These are phyloP conservation scores for Elaeidobius kamerunicus DNA, from an alignment of 2,888 invertebrate genomes.

Conservation along the genomic window DNA sequence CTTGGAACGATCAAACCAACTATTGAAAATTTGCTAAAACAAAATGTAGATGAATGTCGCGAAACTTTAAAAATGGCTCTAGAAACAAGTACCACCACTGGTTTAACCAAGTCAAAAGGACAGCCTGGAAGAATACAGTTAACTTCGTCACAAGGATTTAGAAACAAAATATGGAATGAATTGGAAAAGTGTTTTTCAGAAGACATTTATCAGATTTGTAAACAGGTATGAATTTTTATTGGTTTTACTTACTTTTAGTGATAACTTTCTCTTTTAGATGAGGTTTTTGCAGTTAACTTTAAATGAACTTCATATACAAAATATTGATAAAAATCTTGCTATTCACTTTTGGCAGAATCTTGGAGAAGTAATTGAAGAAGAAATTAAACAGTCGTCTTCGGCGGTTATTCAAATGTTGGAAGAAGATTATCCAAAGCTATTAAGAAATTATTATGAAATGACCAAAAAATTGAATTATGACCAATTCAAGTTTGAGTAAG, in stretches of 20 bases:
- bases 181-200: conserved; percentile 82
- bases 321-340: conserved; percentile 51
- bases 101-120: conserved; percentile 41
- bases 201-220: conserved; percentile 67
- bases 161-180: conserved; percentile 80
- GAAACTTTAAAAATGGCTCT: conserved; percentile 55
- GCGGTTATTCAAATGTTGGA: conserved; percentile 78
- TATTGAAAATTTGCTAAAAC: conserved; percentile 54
- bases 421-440: conserved; percentile 81
- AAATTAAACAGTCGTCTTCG: conserved; percentile 55
- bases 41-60: conserved; percentile 53
- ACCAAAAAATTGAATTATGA: conserved; percentile 65
- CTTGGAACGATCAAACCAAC: conserved; percentile 52
- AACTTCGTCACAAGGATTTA: conserved; percentile 51
- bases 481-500: conserved; percentile 58
- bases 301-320: conserved; percentile 50
- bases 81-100: conserved; percentile 45
- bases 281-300: conserved; percentile 54
- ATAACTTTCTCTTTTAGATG: conserved; percentile 43
- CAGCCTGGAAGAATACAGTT: conserved; percentile 58
- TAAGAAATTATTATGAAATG: conserved; percentile 78
- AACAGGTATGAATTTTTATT: conserved; percentile 53
- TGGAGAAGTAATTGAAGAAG: conserved; percentile 51
- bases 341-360: conserved; percentile 55
- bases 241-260: conserved; percentile 5